Conservation (phyloP, 2,797 vertebrate species). For the Emydoidea blandingii region DNA sequence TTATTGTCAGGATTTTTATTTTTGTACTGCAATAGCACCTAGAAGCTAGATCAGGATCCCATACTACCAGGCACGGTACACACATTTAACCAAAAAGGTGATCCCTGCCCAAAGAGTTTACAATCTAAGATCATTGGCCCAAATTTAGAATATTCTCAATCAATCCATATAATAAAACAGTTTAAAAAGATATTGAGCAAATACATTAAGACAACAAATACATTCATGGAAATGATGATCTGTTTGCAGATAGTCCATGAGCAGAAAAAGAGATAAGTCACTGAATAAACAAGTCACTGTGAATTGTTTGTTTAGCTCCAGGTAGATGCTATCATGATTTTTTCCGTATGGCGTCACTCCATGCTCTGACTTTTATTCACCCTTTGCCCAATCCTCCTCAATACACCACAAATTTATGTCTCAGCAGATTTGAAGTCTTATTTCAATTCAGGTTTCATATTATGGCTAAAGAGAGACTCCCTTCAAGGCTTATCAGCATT, state of each 20-base stretch:
- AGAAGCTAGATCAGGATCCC: neutral
- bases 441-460: neutral
- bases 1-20: neutral
- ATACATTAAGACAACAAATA: neutral
- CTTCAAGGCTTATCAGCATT: neutral
- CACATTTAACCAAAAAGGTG: neutral
- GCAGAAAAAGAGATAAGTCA: neutral
- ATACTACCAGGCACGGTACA: accelerated
- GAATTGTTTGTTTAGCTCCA: neutral
- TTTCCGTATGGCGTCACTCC: neutral
- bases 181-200: neutral
- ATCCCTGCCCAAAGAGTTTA: neutral
- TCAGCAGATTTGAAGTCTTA: neutral
- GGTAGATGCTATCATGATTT: neutral
- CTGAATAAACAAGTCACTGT: neutral
- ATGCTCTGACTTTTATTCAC: neutral
- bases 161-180: neutral
- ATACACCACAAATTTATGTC: neutral
- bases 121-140: neutral
- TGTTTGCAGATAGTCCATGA: neutral
- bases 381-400: neutral
- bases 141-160: neutral
- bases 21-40: neutral
- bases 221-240: neutral
- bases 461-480: neutral